Conservation (phyloP, 2,888 invertebrate species). For the Apotomis capreana region DNA sequence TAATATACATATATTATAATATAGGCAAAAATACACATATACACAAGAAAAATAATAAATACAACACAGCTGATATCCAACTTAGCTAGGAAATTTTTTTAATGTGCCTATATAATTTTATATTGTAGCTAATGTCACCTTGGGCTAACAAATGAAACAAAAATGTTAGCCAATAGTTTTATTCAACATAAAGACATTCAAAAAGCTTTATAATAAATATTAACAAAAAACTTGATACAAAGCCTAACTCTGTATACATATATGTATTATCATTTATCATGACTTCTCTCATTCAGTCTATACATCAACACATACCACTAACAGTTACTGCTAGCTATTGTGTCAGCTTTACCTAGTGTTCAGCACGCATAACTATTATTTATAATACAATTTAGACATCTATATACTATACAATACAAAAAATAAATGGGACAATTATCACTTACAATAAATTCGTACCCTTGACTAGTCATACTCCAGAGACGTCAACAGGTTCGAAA, state of each 20-base stretch:
- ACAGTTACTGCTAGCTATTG: not conserved
- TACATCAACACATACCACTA: not conserved
- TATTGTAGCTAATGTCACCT: too few species aligned
- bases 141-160: not conserved
- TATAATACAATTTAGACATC: constrained; percentile 1
- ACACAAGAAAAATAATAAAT: too few species aligned
- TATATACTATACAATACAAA: not conserved
- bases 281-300: constrained; percentile 5
- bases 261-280: not conserved
- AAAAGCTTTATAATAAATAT: constrained; percentile 19
- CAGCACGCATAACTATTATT: not conserved
- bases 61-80: too few species aligned
- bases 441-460: not conserved
- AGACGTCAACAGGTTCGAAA: not conserved
- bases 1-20: too few species aligned
- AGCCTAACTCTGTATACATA: constrained; percentile 3
- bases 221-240: not conserved
- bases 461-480: too few species aligned
- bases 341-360: not conserved
- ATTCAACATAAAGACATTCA: constrained; percentile 1
- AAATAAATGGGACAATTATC: constrained; percentile 2
- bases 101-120: too few species aligned
- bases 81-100: too few species aligned
- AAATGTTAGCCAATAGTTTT: constrained; percentile 6
- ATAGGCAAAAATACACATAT: too few species aligned